Base-by-base conservation (phyloP, 1,140 invertebrate genomes). In the Drosophila orosa region DNA sequence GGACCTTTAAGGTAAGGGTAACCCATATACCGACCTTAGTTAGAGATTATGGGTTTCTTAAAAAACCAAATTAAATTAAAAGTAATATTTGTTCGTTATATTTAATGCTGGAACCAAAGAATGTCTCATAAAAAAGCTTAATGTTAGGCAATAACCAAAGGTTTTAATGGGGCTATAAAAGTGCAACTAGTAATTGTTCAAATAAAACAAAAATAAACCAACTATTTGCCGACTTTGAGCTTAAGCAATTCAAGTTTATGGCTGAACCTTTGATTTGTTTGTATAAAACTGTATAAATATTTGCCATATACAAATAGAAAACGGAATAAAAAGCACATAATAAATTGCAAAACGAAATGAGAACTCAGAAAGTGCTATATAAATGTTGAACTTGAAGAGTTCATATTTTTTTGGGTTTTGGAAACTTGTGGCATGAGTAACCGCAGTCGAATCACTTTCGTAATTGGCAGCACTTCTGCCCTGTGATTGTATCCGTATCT, bases 381-480 rank as follows among this genome's bases (percentile, higher is more conserved):
- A 57, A 57, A 57, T 57, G 12, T 31, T 35, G 33, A 22, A 35
- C 33, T 12, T 22, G n/a, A 39, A 48, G 42, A 48, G 25, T 63
- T 62, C 31, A 69, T 27, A 55, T 45, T 37, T 45, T 45, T 45
- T 45, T 45, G 37, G 24, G 29, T 22, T 27, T 29, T 55, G n/a
- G 12, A 12, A 56, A 22, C 12, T 27, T 55, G 31, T 13, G 24
- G 24, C 12, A 31, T 47, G 67, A 55, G 67, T 69, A 45, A 47
- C 39, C 19, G 63, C 33, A n/a, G 65, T 42, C 40, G 47, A 69
- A 17, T 71, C 67, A 69, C 47, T 47, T 29, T 19, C 24, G 31
- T 71, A 71, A 74, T 63, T 63, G 48, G 44, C 58, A 73, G 40
- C n/a, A 74, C 55, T 68, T 58, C 15, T 45, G 44, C 44, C 48